Base-by-base conservation (phyloP, 1,140 invertebrate genomes). In the Manduca sexta region DNA sequence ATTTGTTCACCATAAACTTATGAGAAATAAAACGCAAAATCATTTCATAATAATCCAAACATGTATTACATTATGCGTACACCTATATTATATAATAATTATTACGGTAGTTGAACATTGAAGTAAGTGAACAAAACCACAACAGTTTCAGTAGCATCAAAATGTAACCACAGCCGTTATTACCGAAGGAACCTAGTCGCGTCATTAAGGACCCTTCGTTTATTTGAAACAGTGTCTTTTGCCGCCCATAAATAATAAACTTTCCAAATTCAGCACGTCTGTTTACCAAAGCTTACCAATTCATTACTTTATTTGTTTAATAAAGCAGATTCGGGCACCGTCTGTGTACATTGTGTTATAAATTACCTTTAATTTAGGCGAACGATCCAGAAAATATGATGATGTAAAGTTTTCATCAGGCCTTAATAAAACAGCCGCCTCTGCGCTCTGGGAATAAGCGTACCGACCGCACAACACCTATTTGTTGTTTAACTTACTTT, bases 341-440 rank as follows among this genome's bases (percentile, higher is more conserved):
- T 42, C 63, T 74, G 74, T 69, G 65, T 76, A 80, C 68, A 74
- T 67, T 70, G 64, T 59, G 64, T 60, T 82, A 79, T 78, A 82
- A 79, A 82, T 82, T 78, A 80, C 68, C 72, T 76, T 74, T 82
- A 79, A 82, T 79, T 79, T 79, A 70, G 52, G 74, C 65, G 72
- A 78, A 69, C 67, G 75, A 73, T 76, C 72, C 68, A 68, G 73
- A 74, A 82, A 82, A 82, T 78, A 79, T 76, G 74, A 74, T 77
- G 74, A 77, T 78, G 66, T 73, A 71, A 74, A 80, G 66, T 78
- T 78, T 79, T 74, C 74, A 74, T 75, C 65, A 73, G 64, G 56
- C 52, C 44, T 66, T 78, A 71, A 70, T 78, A 77, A 72, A 69
- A 62, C 59, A 47, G 31, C 31, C 33, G 35, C 54, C 21, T 26